phyloP scores from a whole-genome alignment of 2,888 invertebrate species.

The Opisthograptis luteolata region DNA sequence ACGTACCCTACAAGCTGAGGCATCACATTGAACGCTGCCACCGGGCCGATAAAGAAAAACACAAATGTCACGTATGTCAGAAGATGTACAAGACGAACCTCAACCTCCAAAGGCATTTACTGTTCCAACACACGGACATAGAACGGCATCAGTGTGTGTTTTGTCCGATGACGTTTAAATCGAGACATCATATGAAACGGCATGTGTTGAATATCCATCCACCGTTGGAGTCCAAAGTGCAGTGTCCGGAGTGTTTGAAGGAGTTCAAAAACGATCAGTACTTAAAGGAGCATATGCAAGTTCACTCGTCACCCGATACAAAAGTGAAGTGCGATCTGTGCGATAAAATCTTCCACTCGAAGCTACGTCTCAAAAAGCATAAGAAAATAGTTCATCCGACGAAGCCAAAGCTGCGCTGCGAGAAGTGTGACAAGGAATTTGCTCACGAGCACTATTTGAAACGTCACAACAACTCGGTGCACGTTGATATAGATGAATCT shows the following conservation, averaged over 20 bases:
- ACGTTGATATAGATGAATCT: constrained; percentile 67
- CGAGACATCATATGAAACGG: constrained; percentile 75
- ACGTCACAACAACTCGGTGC: constrained; percentile 70
- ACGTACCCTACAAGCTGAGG: constrained; percentile 70
- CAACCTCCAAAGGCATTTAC: constrained; percentile 69
- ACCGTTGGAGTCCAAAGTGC: constrained; percentile 74
- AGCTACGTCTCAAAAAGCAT: constrained; percentile 72
- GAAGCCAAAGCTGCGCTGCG: constrained; percentile 70
- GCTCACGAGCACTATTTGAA: constrained; percentile 72
- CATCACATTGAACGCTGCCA: constrained; percentile 71
- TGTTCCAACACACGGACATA: constrained; percentile 70
- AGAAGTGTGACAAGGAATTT: constrained; percentile 75
- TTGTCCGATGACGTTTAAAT: constrained; percentile 76
- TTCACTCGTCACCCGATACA: constrained; percentile 68
- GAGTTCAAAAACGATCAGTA: constrained; percentile 80
- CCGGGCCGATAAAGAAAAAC: constrained; percentile 63
- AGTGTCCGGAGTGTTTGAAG: constrained; percentile 73
- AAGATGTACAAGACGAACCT: constrained; percentile 70
- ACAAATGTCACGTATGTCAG: constrained; percentile 67
- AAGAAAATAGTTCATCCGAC: constrained; percentile 76
- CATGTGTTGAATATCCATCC: constrained; percentile 77
- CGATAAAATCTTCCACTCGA: constrained; percentile 73
- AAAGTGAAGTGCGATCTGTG: constrained; percentile 77
- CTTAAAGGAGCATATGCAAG: constrained; percentile 76
- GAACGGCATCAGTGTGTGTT: constrained; percentile 73